phyloP scores from a whole-genome alignment of 2,888 invertebrate genomes.

The Eristalinus aeneus region DNA sequence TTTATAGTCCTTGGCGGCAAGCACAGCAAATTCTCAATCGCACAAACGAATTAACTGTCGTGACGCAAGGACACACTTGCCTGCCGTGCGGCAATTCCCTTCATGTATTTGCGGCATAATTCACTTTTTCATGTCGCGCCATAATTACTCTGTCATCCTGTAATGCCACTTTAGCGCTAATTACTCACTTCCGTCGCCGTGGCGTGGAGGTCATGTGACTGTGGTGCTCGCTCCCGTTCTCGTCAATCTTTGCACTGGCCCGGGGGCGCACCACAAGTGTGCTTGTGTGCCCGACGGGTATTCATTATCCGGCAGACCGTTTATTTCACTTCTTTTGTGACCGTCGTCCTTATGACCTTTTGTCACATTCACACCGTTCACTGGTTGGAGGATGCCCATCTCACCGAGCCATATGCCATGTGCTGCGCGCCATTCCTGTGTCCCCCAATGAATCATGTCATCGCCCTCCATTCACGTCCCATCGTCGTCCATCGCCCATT shows the following conservation, averaged over 20 bases:
- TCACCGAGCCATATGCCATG: not conserved
- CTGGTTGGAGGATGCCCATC: not conserved
- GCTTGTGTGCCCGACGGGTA: conserved; percentile 2
- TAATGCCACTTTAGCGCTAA: conserved; percentile 48
- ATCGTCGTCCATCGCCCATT: not conserved
- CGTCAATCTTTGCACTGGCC: not conserved
- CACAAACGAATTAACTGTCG: conserved; percentile 15
- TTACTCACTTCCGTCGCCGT: conserved; percentile 27
- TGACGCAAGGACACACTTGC: not conserved
- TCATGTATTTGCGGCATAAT: conserved; percentile 39
- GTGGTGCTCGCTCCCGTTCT: not conserved
- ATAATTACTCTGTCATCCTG: conserved; percentile 22
- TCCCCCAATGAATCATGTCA: conserved; percentile 40
- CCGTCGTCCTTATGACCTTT: conserved; percentile 20
- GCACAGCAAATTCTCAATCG: conserved; percentile 7
- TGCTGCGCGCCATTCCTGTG: not conserved
- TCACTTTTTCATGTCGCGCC: conserved; percentile 37
- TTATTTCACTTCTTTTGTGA: not conserved
- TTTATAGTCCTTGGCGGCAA: not conserved
- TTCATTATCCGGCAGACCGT: conserved; percentile 24
- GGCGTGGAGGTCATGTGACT: not conserved
- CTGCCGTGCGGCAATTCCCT: conserved; percentile 11
- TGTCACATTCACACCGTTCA: conserved; percentile 6
- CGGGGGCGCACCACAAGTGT: not conserved
- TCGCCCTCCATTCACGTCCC: not conserved